These are phyloP conservation scores for Morinoia aosen DNA, from an alignment of 2,888 invertebrate genomes.

Conservation along the genomic window DNA sequence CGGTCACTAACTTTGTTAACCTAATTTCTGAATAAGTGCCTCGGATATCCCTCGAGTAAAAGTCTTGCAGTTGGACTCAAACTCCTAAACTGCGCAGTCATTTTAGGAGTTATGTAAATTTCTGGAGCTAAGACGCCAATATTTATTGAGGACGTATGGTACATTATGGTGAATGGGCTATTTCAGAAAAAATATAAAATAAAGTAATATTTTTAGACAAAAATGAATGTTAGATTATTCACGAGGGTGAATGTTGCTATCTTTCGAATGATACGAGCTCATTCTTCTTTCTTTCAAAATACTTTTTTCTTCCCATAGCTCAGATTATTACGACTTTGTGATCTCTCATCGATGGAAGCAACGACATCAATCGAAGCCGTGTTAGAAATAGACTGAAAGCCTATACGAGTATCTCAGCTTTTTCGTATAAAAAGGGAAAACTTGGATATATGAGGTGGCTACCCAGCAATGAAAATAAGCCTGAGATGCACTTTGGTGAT, in stretches of 20 bases:
- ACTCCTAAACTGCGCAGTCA: background rate
- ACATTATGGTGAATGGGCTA: background rate
- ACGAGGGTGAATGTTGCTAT: background rate
- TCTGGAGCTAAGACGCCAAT: background rate
- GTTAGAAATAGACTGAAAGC: no score
- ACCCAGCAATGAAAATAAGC: no score
- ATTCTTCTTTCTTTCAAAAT: no score
- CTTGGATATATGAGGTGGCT: no score
- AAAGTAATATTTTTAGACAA: no score
- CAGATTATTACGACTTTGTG: no score
- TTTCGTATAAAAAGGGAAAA: no score
- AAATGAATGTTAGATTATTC: background rate
- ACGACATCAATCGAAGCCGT: no score
- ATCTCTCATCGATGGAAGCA: no score
- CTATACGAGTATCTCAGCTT: no score
- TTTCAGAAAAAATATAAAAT: background rate
- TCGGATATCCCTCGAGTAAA: background rate
- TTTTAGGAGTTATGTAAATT: background rate
- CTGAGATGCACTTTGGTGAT: no score
- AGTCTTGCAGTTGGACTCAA: background rate
- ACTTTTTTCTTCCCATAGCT: no score
- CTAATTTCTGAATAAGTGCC: constrained; percentile 21
- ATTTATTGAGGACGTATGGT: background rate
- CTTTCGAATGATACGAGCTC: background rate
- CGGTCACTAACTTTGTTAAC: constrained; percentile 19